Evolutionary conservation across 2,888 invertebrate genomes (phyloP), one percentile per base, ranked within the genome.

Genomic region (Macropis europaea): DNA sequence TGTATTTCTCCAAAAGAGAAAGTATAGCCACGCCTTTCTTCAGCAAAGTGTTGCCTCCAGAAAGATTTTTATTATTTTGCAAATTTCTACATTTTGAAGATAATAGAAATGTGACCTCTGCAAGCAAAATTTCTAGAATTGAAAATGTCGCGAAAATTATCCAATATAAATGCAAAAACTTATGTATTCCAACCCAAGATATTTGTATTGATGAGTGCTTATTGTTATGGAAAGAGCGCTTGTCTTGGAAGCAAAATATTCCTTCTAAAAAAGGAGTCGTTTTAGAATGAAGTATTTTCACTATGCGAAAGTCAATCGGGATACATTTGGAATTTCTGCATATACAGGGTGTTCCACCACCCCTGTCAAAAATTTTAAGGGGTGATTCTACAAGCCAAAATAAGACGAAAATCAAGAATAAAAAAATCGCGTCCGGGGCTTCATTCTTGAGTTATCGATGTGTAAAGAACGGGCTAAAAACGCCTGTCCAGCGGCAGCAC

Each of bases 51-150:
- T 34, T 56, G 11, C 45, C 63, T 56, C 47, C 13, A 13, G 66
- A 66, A 2, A 48, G 66, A 66, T 66, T 66, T 66, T 50, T 66
- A 59, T 15, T 66, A 66, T 42, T 59, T 42, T 66, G 57, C 56
- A 64, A 64, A 64, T 64, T 64, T 24, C 42, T 64, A 34, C 56
- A 64, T 40, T 64, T 56, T 64, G 64, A 45, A 64, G 48, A 47
- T 26, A 64, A 56, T 22, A n/a, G 47, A 56, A 24, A 53, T 50
- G 52, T 61, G 52, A 28, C 40, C 50, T 52, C 50, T n/a, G n/a
- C n/a, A 32, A 61, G 40, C 26, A 40, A 40, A 52, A 28, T 50
- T 9, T 15, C 26, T 61, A 60, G 48, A 60, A 60, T 45, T 60
- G 34, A 48, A 32, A 34, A 47, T 47, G 36, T 36, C n/a, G n/a